These are phyloP conservation scores for Maccullochella peelii DNA, from an alignment of 2,113 vertebrate species.

Conservation along the genomic window DNA sequence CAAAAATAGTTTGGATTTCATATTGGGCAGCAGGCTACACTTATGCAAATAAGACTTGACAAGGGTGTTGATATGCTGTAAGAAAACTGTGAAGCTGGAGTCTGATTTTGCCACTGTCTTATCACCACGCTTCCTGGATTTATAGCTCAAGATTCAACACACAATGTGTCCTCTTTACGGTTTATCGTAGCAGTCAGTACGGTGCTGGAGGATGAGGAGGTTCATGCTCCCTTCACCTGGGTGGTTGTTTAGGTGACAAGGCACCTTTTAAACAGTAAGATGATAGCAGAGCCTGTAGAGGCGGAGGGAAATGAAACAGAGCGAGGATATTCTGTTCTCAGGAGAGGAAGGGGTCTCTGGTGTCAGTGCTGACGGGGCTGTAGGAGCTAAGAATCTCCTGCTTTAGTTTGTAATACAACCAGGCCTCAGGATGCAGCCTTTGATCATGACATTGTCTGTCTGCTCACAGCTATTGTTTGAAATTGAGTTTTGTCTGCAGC, in stretches of 20 bases:
- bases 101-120: slow-evolving; percentile 7
- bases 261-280: slow-evolving; percentile 26
- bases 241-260: slow-evolving; percentile 41
- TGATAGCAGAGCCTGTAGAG: slow-evolving; percentile 15
- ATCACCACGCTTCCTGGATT: slow-evolving; percentile 20
- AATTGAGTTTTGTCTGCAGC: slow-evolving; percentile 57
- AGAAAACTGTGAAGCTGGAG: neutral
- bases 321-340: slow-evolving; percentile 10
- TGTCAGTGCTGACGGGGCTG: slow-evolving; percentile 36
- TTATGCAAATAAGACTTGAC: neutral
- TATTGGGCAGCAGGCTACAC: neutral
- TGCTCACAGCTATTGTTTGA: slow-evolving; percentile 46
- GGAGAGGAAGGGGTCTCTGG: slow-evolving; percentile 21
- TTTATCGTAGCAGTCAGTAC: slow-evolving; percentile 19
- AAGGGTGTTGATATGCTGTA: neutral
- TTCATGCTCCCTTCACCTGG: slow-evolving; percentile 1
- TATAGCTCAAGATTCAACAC: slow-evolving; percentile 11
- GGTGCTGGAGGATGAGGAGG: slow-evolving; percentile 6
- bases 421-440: slow-evolving; percentile 60
- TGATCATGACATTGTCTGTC: slow-evolving; percentile 61
- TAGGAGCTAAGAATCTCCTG: slow-evolving; percentile 10
- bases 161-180: neutral
- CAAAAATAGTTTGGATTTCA: neutral
- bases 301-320: slow-evolving; percentile 27
- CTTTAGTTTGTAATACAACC: slow-evolving; percentile 49